Evolutionary conservation across 2,113 vertebrate species (phyloP).

Genomic region (Tricholaema leucomelas): DNA sequence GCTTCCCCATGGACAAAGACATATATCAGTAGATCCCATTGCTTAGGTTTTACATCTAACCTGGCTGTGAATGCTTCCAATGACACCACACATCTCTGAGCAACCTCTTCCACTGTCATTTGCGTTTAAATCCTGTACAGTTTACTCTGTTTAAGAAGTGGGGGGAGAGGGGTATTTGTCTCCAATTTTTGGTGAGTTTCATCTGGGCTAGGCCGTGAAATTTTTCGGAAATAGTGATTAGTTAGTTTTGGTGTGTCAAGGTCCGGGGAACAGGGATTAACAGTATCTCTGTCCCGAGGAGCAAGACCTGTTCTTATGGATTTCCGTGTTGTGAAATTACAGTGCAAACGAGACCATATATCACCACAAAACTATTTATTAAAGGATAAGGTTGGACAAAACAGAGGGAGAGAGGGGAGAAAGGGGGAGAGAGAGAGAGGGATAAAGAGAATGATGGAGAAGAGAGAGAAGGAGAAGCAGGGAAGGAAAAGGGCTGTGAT

Average conservation of each 20-base stretch:
- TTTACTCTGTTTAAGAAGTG: neutral
- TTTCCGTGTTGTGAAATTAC: too few relatives aligned
- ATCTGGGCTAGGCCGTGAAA: neutral
- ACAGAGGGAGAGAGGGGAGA: too few relatives aligned
- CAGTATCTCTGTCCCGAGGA: too few relatives aligned
- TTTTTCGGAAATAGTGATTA: neutral
- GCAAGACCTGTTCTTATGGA: too few relatives aligned
- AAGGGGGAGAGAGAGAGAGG: too few relatives aligned
- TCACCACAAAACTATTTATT: too few relatives aligned
- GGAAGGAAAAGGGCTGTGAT: too few relatives aligned
- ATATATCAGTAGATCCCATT: neutral
- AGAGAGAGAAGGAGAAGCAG: too few relatives aligned
- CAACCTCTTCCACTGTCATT: neutral
- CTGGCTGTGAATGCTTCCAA: neutral
- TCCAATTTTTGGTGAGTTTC: neutral
- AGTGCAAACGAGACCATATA: too few relatives aligned
- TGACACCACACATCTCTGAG: neutral
- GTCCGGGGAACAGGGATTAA: too few relatives aligned
- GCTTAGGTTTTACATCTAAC: neutral
- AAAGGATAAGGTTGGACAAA: too few relatives aligned
- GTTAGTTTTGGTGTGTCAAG: neutral
- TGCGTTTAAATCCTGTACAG: neutral
- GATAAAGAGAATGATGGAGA: too few relatives aligned
- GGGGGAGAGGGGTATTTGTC: neutral
- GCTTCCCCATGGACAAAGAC: fast-evolving